Percentiles rank a stretch among this genome's conserved stretches.
These are phyloP conservation scores for Ceratina japonica DNA, from an alignment of 1,140 invertebrate genomes.

Conservation along the genomic window DNA sequence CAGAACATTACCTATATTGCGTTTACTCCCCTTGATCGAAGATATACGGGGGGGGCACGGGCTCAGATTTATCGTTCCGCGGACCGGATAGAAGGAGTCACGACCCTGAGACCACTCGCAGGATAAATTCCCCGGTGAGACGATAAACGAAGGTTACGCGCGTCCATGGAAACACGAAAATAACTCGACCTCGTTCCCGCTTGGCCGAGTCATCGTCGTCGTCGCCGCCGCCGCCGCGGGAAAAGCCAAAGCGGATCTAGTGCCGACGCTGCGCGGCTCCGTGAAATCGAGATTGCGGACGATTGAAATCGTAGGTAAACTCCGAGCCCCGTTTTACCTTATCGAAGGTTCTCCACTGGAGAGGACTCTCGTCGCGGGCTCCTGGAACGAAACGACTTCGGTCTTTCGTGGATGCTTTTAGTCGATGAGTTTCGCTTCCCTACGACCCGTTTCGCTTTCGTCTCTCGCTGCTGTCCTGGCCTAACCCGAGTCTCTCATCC, in stretches of 20 bases:
- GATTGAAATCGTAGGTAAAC: constrained; percentile 64
- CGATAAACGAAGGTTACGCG: background rate
- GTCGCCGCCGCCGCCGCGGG: background rate
- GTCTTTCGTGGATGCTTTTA: constrained; percentile 78
- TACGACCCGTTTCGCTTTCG: constrained; percentile 73
- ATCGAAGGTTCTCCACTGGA: constrained; percentile 47
- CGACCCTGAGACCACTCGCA: constrained; percentile 1
- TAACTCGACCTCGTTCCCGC: constrained; percentile 8
- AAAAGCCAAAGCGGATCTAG: constrained; percentile 41
- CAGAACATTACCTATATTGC: constrained; percentile 79
- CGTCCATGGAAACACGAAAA: constrained; percentile 13
- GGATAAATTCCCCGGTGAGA: constrained; percentile 1
- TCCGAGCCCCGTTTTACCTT: constrained; percentile 53
- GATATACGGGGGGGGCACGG: constrained; percentile 69
- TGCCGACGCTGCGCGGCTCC: constrained; percentile 31
- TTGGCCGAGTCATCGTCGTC: constrained; percentile 2
- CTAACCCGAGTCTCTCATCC: constrained; percentile 75
- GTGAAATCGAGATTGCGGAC: constrained; percentile 41
- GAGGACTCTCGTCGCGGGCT: constrained; percentile 27
- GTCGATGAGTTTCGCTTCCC: constrained; percentile 78
- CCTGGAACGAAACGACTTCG: constrained; percentile 66
- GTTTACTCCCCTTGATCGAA: constrained; percentile 65
- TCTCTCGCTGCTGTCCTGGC: constrained; percentile 67
- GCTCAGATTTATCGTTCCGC: constrained; percentile 73
- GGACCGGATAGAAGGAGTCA: constrained; percentile 21